These are phyloP conservation scores for Heterodera schachtii DNA, from an alignment of 1,140 invertebrate genomes.

Conservation along the genomic window DNA sequence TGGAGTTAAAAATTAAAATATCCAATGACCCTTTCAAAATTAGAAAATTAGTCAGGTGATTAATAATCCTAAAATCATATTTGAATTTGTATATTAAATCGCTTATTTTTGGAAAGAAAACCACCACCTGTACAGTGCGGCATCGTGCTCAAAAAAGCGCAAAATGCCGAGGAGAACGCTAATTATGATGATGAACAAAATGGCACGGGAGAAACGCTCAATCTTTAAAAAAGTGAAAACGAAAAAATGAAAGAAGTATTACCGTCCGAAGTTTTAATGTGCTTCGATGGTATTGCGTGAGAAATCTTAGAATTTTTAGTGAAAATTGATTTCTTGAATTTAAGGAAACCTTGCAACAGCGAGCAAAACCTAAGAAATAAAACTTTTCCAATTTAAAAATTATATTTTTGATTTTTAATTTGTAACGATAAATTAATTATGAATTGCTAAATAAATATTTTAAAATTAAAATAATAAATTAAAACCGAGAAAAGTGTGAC, in stretches of 20 bases:
- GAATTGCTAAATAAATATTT: neutral
- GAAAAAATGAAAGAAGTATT: conserved; percentile 8
- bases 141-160: conserved; percentile 63
- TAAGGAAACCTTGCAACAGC: conserved; percentile 54
- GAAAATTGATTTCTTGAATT: conserved; percentile 7
- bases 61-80: no score
- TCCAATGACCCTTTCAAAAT: no score
- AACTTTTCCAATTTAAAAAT: no score
- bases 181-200: conserved; percentile 61
- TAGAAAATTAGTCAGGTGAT: no score
- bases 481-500: conserved; percentile 58
- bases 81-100: conserved; percentile 49
- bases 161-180: conserved; percentile 56
- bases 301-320: conserved; percentile 48
- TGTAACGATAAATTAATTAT: neutral
- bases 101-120: no score
- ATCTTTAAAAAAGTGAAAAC: conserved; percentile 45
- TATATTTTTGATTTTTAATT: no score
- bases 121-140: conserved; percentile 48
- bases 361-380: conserved; percentile 44
- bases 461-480: neutral
- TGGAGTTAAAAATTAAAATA: no score
- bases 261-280: conserved; percentile 29
- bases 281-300: conserved; percentile 64
- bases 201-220: conserved; percentile 63